Evolutionary conservation across 1,140 invertebrate genomes (phyloP), one percentile per base, ranked within the genome.

Genomic region (Hyphantria cunea): DNA sequence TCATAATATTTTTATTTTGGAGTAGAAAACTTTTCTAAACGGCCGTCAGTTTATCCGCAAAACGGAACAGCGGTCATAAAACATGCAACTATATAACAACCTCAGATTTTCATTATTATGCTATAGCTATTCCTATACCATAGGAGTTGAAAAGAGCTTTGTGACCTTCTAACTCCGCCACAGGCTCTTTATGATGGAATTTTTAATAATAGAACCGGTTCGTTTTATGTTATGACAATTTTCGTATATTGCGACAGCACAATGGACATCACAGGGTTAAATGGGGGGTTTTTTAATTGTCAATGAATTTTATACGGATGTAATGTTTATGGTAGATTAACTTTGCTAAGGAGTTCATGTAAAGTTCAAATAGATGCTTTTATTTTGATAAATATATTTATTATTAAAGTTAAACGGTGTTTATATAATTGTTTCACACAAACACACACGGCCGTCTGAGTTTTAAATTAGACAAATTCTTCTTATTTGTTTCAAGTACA

Each of bases 161-260:
- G 73, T 66, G 81, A 80, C 81, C 79, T 82, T 78, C 55, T 48
- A 58, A 58, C 52, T 54, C 52, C 25, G 76, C 77, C 75, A 61
- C 68, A 64, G 69, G 77, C 77, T 53, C 68, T 54, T 55, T 63
- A 56, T 79, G 73, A 85, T 83, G 80, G 79, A 85, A 83, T 85
- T 85, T 85, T 85, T 82, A 82, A 85, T 39, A 39, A 39, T 7
- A n/a, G n/a, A 76, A 68, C 67, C 65, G 65, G 56, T 70, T 50
- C 72, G 70, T 78, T 76, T 78, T 64, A 50, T 62, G 69, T 72
- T 77, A 76, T 85, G 82, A 80, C 80, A 82, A 78, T 85, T 85
- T 80, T 75, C 76, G 62, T 79, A 68, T 75, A 82, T 83, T 79
- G 74, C 73, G 14, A 55, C 68, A 58, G 54, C 70, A 73, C 73